These are phyloP conservation scores for Lasiurus borealis DNA, from an alignment of 2,113 vertebrate genomes.

Conservation along the genomic window DNA sequence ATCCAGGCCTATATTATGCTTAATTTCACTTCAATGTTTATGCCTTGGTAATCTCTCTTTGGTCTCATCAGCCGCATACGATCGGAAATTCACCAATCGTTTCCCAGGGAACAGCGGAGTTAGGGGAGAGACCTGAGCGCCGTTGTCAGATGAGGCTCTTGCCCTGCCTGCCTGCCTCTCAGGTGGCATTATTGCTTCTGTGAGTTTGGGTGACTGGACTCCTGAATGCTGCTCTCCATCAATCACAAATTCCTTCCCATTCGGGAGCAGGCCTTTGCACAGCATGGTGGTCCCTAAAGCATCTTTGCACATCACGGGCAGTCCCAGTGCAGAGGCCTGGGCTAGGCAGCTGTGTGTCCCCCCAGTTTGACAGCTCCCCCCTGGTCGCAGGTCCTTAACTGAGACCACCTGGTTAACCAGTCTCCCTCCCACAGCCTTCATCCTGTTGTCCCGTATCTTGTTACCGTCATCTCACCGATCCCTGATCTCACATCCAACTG, in stretches of 20 bases:
- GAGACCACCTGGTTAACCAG: no score
- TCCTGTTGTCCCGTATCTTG: not conserved
- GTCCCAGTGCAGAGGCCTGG: not conserved
- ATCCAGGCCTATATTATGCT: not conserved
- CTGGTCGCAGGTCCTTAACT: not conserved
- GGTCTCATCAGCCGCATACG: not conserved
- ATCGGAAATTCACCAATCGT: not conserved
- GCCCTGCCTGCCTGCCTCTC: not conserved
- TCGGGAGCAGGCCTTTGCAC: not conserved
- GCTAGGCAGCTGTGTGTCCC: not conserved
- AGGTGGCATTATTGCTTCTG: not conserved
- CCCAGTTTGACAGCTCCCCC: not conserved
- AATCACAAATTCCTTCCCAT: not conserved
- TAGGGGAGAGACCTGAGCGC: not conserved
- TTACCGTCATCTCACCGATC: not conserved
- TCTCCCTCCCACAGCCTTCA: not conserved
- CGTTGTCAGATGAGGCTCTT: not conserved
- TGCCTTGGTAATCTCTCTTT: not conserved
- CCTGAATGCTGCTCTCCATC: not conserved
- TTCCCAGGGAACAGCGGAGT: not conserved
- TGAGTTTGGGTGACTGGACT: not conserved
- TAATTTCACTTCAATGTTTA: not conserved
- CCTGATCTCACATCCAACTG: not conserved
- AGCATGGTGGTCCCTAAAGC: not conserved
- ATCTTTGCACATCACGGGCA: not conserved